Evolutionary conservation across 2,113 vertebrate genomes (phyloP), one percentile per base, ranked within the genome.

Genomic region (Ornithorhynchus anatinus): DNA sequence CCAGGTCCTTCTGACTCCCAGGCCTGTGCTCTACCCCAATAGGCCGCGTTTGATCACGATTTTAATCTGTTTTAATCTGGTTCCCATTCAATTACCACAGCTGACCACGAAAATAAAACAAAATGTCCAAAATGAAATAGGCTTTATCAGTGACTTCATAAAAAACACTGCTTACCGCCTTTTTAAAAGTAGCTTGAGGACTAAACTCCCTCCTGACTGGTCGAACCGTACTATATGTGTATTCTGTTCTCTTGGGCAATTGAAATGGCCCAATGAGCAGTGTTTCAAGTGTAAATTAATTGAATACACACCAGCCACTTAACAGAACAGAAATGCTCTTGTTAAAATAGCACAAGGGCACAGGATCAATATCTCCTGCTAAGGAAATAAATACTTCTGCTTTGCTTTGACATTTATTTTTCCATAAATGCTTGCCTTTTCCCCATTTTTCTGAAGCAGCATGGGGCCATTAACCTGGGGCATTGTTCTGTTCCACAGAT

Each of bases 311-410:
- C 59, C 57, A 64, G 45, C 61, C 75, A 80, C 45, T 82, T 64
- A 82, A 81, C 70, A 53, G 0, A 59, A 32, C 6, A 86, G 58
- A 84, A 79, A 81, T 42, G 48, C 85, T 66, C 43, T 53, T 47
- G 76, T 60, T 80, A 44, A 43, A 85, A 87, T 8, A 40, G 57
- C 82, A 87, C 40, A 71, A 20, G 37, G 40, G 67, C 69, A 63
- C 52, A 44, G 51, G 81, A 81, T 84, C 45, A 1, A 82, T 88
- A 78, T 40, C 81, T 84, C 50, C 76, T 71, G 63, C 72, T 68
- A 69, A 61, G 52, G 72, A 89, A 84, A 82, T 42, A 82, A 73
- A 84, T 11, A 69, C 48, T 62, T 74, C 1, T 36, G 10, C 59
- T 78, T 47, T 44, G 71, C 69, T 51, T 67, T 73, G 67, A 84